phyloP scores from a whole-genome alignment of 1,140 invertebrate species.

The Caenorhabditis tropicalis region DNA sequence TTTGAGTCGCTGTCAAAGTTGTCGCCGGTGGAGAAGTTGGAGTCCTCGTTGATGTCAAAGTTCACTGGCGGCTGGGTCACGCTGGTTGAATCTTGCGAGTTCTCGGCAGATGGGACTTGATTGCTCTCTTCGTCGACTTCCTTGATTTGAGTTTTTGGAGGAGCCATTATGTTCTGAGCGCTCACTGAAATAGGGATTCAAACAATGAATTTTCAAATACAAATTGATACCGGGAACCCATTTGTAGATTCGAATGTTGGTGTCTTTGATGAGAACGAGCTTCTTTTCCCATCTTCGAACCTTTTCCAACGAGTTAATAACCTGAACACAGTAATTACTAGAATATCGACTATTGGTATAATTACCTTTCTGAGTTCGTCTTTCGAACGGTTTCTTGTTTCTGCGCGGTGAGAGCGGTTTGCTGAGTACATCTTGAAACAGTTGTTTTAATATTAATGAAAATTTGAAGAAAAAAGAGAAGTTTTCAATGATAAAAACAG shows the following conservation, averaged over 20 bases:
- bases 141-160: not conserved
- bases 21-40: conserved; percentile 33
- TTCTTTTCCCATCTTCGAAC: conserved; percentile 52
- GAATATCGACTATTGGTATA: not conserved
- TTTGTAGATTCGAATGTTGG: conserved; percentile 47
- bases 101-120: conserved; percentile 45
- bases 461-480: not conserved
- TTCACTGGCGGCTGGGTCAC: not conserved
- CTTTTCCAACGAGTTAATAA: conserved; percentile 49
- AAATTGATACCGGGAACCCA: conserved; percentile 55
- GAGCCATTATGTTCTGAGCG: conserved; percentile 38
- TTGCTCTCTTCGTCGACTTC: conserved; percentile 48
- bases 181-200: conserved; percentile 1
- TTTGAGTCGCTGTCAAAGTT: conserved; percentile 48
- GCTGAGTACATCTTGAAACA: conserved; percentile 46
- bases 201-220: not conserved
- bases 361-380: conserved; percentile 49
- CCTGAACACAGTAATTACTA: not conserved
- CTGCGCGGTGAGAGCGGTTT: conserved; percentile 45
- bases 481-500: not conserved
- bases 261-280: conserved; percentile 51
- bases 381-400: conserved; percentile 49
- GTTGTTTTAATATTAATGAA: not conserved
- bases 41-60: conserved; percentile 50
- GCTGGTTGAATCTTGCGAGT: conserved; percentile 46